Percentiles rank a stretch among this genome's conserved stretches.
Conservation (phyloP, 2,888 invertebrate species). For the Pseudeuparius sepicola region DNA sequence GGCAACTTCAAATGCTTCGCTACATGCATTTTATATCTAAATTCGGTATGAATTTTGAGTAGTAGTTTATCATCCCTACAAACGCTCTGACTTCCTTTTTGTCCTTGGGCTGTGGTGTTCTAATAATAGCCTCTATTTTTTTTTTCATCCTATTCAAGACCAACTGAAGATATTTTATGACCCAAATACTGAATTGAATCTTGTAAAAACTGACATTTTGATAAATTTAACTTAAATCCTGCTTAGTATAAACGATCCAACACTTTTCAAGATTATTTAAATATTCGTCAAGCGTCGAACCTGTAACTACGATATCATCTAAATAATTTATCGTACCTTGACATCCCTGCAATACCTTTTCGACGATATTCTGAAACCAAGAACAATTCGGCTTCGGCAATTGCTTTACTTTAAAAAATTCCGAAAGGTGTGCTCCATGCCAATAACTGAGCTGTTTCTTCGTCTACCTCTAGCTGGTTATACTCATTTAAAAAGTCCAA, state of each 20-base stretch:
- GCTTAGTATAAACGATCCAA: slow-evolving; percentile 11
- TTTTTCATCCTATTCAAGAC: slow-evolving; percentile 9
- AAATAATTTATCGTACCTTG: no score
- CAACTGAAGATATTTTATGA: no score
- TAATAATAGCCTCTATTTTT: slow-evolving; percentile 24
- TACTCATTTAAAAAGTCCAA: no score
- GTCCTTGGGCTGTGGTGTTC: neutral
- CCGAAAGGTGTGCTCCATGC: no score
- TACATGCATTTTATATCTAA: slow-evolving; percentile 26
- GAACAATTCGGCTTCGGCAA: no score
- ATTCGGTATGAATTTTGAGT: slow-evolving; percentile 30
- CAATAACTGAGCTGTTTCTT: no score
- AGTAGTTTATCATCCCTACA: slow-evolving; percentile 33
- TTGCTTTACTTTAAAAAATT: no score
- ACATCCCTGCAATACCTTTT: no score
- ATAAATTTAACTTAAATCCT: slow-evolving; percentile 25
- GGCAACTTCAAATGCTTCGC: slow-evolving; percentile 28
- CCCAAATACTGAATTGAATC: slow-evolving; percentile 18
- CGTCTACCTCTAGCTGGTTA: no score
- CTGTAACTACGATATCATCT: no score
- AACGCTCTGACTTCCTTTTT: slow-evolving; percentile 24
- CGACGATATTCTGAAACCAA: no score
- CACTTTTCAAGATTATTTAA: slow-evolving; percentile 10
- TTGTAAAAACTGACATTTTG: slow-evolving; percentile 28
- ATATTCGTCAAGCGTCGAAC: slow-evolving; percentile 25